Conservation (phyloP, 1,140 invertebrate genomes). For the Kradibia gibbosae region DNA sequence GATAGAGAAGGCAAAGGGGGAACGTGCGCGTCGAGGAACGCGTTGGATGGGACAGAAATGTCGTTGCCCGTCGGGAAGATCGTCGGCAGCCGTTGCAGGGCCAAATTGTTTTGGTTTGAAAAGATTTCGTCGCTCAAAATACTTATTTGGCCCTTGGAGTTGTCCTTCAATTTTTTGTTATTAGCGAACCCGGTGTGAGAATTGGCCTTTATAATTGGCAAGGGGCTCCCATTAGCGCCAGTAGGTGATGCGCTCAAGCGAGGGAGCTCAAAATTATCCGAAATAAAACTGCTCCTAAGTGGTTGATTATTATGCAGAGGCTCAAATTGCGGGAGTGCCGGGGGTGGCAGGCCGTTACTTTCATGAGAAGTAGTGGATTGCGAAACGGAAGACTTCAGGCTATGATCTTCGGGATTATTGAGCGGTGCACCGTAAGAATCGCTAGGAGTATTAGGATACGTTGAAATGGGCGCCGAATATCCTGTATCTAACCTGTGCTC, state of each 20-base stretch:
- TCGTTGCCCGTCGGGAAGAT: constrained; percentile 46
- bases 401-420: constrained; percentile 65
- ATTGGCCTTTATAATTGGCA: constrained; percentile 70
- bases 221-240: constrained; percentile 55
- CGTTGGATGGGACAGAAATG: constrained; percentile 16
- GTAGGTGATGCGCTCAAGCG: constrained; percentile 50
- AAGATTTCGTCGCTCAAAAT: no score
- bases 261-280: constrained; percentile 46
- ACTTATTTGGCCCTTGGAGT: background rate
- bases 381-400: constrained; percentile 64
- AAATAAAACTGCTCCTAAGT: constrained; percentile 40
- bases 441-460: constrained; percentile 61
- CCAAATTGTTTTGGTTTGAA: constrained; percentile 53
- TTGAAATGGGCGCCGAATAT: constrained; percentile 29
- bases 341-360: constrained; percentile 69
- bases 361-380: constrained; percentile 58
- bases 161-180: constrained; percentile 46
- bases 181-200: constrained; percentile 70
- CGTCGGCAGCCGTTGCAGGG: constrained; percentile 57
- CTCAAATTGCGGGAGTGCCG: constrained; percentile 65
- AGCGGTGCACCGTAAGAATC: constrained; percentile 70
- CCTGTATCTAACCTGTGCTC: background rate
- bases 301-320: constrained; percentile 64
- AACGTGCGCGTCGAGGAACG: background rate
- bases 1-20: constrained; percentile 63